Conservation (phyloP, 2,113 vertebrate species). For the Papio anubis region DNA sequence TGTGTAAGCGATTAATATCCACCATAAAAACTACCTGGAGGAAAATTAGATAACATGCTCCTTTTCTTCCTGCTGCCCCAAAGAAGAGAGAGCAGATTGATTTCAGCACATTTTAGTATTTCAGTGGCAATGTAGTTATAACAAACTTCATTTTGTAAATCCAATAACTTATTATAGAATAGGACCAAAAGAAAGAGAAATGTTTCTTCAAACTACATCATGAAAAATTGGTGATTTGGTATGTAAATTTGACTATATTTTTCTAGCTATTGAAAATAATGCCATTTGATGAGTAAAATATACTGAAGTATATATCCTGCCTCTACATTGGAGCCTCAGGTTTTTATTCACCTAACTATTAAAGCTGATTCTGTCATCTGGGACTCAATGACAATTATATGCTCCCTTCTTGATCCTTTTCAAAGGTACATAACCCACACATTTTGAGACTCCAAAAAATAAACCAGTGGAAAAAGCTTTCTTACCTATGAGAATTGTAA, state of each 20-base stretch:
- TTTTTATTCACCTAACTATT: neutral
- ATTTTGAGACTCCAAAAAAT: neutral
- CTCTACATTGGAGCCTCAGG: neutral
- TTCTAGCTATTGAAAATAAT: neutral
- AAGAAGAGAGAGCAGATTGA: constrained; percentile 4
- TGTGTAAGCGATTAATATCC: constrained; percentile 33
- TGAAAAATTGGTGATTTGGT: neutral
- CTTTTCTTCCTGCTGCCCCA: constrained; percentile 14
- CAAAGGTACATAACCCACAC: neutral
- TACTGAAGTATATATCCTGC: neutral
- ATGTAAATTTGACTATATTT: neutral
- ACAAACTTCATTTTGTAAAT: constrained; percentile 29
- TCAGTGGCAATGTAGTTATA: neutral
- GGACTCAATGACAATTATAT: neutral
- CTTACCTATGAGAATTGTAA: neutral
- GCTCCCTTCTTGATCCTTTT: neutral
- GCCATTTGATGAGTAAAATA: neutral
- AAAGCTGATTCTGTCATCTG: neutral
- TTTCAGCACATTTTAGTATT: neutral
- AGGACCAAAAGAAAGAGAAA: neutral
- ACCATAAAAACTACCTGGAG: constrained; percentile 14
- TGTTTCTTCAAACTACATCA: neutral
- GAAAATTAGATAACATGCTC: neutral
- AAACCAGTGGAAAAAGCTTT: neutral
- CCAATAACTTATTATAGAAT: neutral